Evolutionary conservation across 2,888 invertebrate genomes (phyloP).

Genomic region (Serripes groenlandicus): DNA sequence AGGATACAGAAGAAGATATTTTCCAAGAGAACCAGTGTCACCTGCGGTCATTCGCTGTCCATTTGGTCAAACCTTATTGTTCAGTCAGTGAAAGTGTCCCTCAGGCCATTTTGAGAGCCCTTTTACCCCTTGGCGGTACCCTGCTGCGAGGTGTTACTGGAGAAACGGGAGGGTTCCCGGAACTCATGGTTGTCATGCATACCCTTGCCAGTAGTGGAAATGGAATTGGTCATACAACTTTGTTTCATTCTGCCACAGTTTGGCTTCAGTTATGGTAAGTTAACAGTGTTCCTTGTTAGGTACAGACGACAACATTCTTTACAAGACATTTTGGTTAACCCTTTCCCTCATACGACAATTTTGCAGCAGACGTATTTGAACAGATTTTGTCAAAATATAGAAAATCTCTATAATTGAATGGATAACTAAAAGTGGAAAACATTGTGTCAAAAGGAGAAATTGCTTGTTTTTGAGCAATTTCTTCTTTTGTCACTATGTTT

Average conservation of each 20-base stretch:
- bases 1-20: conserved; percentile 78
- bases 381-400: too few relatives aligned
- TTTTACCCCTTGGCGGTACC: conserved; percentile 91
- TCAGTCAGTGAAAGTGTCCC: conserved; percentile 89
- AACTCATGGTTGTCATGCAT: conserved; percentile 92
- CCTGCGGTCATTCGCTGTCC: conserved; percentile 91
- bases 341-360: background rate
- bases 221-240: conserved; percentile 92
- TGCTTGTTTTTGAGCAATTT: too few relatives aligned
- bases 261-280: conserved; percentile 89
- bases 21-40: conserved; percentile 91
- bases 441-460: background rate
- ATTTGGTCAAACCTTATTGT: conserved; percentile 90
- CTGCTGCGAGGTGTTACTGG: conserved; percentile 87
- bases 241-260: conserved; percentile 93
- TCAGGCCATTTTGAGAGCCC: conserved; percentile 90
- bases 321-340: background rate
- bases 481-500: too few relatives aligned
- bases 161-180: conserved; percentile 88
- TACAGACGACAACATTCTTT: background rate
- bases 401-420: too few relatives aligned
- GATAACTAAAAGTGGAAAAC: too few relatives aligned
- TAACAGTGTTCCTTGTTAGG: background rate
- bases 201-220: conserved; percentile 94
- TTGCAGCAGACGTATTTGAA: too few relatives aligned